These are phyloP conservation scores for Hypothenemus hampei DNA, from an alignment of 1,140 invertebrate species.

Conservation along the genomic window DNA sequence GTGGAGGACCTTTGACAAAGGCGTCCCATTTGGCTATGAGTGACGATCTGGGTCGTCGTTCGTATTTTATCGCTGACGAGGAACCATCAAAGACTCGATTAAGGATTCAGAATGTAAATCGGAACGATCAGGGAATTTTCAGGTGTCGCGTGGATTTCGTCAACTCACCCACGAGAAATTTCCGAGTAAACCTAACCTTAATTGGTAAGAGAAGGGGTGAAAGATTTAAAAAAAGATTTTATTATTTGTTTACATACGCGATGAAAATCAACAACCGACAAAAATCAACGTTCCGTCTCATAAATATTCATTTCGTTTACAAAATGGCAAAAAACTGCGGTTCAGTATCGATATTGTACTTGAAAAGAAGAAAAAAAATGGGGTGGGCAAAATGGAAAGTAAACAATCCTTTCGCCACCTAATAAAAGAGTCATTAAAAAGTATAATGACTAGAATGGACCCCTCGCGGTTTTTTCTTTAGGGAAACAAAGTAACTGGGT, in stretches of 20 bases:
- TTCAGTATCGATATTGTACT: background rate
- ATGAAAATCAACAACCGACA: too few species aligned
- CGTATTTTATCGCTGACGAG: slow-evolving; percentile 69
- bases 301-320: too few species aligned
- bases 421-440: slow-evolving; percentile 27
- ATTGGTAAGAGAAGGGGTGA: slow-evolving; percentile 68
- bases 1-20: slow-evolving; percentile 56
- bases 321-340: background rate
- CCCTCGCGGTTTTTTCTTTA: slow-evolving; percentile 8
- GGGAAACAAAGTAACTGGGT: background rate
- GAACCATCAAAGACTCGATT: slow-evolving; percentile 62
- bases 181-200: slow-evolving; percentile 75
- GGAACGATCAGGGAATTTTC: slow-evolving; percentile 72
- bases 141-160: slow-evolving; percentile 81
- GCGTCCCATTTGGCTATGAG: slow-evolving; percentile 69
- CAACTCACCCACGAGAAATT: slow-evolving; percentile 79
- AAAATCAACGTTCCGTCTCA: too few species aligned
- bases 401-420: slow-evolving; percentile 28
- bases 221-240: too few species aligned
- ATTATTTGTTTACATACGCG: too few species aligned
- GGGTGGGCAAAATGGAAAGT: slow-evolving; percentile 12
- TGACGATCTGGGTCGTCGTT: slow-evolving; percentile 66
- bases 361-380: background rate
- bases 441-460: slow-evolving; percentile 28
- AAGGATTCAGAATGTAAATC: slow-evolving; percentile 65